Conservation (phyloP, 1,140 invertebrate genomes). For the Belonocnema kinseyi region DNA sequence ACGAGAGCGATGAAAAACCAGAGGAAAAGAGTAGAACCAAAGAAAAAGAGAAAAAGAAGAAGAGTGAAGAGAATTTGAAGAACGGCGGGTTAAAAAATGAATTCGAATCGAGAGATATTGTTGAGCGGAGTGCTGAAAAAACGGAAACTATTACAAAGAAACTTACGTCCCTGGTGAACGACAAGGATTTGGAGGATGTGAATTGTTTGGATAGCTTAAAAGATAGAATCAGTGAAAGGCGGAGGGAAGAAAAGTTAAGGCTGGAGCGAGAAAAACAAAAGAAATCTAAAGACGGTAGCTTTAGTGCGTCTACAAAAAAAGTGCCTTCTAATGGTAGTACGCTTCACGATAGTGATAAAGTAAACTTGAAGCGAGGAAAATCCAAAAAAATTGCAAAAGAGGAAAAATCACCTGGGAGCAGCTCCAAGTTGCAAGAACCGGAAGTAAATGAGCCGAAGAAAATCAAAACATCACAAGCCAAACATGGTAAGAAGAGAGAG, state of each 20-base stretch:
- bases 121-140: conserved; percentile 47
- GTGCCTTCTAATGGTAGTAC: conserved; percentile 74
- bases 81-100: conserved; percentile 65
- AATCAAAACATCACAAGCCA: conserved; percentile 65
- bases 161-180: conserved; percentile 58
- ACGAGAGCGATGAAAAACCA: conserved; percentile 57
- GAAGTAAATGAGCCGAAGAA: conserved; percentile 62
- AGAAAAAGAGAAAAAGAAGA: conserved; percentile 48
- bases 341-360: conserved; percentile 64
- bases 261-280: conserved; percentile 77
- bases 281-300: conserved; percentile 61
- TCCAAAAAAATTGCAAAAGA: conserved; percentile 62
- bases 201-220: conserved; percentile 72
- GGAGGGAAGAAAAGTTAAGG: conserved; percentile 81
- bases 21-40: conserved; percentile 44
- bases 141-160: conserved; percentile 52
- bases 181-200: conserved; percentile 71
- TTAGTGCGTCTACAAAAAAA: conserved; percentile 68
- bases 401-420: conserved; percentile 53
- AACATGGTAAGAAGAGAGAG: conserved; percentile 65
- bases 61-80: conserved; percentile 58
- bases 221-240: conserved; percentile 80
- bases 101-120: conserved; percentile 47
- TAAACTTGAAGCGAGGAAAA: conserved; percentile 63
- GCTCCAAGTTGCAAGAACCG: conserved; percentile 53